Evolutionary conservation across 2,113 vertebrate species (phyloP), one percentile per base, ranked within the genome.

Genomic region (Plestiodon gilberti): DNA sequence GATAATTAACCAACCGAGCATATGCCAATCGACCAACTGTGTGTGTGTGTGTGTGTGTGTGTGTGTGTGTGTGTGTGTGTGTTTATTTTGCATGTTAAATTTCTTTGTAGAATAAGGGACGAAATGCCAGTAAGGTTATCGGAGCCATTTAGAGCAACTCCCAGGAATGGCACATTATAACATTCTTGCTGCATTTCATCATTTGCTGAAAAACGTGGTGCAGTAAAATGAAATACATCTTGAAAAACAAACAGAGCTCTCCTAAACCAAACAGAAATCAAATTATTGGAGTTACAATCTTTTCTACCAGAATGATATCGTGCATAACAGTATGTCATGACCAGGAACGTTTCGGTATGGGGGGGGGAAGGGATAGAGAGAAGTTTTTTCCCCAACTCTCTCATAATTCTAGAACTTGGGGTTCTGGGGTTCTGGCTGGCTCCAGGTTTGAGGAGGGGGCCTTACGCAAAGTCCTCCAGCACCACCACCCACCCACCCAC

Each of bases 1-100:
- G 30, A 80, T 33, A 89, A 89, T 25, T 89, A 84, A 84, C 2
- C 23, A 55, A 89, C 64, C 78, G 85, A 73, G 87, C 6, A 0
- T 38, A 3, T 18, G 9, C 40, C 48, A 83, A 83, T 90, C 82
- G 33, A 5, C 67, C 65, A 30, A 30, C 43, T 48, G 43, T 48
- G 43, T 48, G 43, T 48, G 43, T 48, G 43, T n/a, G 8, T 48
- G 43, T 48, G 8, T 8, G 8, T 48, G 43, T 48, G 43, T 48
- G 8, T 48, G 8, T 48, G 43, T 48, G 8, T 8, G 8, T 48
- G 43, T 48, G 8, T 8, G 8, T 48, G 43, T 48, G 43, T 48
- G 8, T 48, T 48, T 48, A 48, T 48, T 48, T 48, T 11, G 17
- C 7, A 20, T 35, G 20, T 71, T 71, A 38, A 20, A 71, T 71